A percentile compares a stretch with the other conserved stretches of the same genome.
Conservation (phyloP, 2,888 invertebrate species). For the Loripinus fragilis region DNA sequence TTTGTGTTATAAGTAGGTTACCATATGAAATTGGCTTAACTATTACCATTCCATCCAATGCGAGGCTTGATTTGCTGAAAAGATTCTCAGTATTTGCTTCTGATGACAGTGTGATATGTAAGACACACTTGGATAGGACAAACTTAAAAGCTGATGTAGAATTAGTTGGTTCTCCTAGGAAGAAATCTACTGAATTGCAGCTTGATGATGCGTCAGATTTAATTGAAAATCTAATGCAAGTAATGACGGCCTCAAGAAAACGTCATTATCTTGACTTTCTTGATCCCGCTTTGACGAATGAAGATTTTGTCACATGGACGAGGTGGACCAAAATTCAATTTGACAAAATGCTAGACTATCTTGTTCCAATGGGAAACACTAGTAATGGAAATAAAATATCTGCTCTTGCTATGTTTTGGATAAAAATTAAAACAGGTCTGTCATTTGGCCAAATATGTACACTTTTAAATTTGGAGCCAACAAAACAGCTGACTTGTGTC, state of each 20-base stretch:
- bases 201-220: neutral
- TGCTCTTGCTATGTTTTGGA: neutral
- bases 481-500: neutral
- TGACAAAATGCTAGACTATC: neutral
- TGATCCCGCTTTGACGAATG: neutral
- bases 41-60: neutral
- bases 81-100: neutral
- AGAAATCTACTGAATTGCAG: neutral
- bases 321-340: neutral
- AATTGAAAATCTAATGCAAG: neutral
- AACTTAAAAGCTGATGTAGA: neutral
- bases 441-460: neutral
- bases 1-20: neutral
- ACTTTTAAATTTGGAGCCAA: neutral
- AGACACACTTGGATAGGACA: neutral
- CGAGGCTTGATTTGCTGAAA: neutral
- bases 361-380: constrained; percentile 86
- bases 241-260: neutral
- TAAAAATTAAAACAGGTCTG: neutral
- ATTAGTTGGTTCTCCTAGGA: neutral
- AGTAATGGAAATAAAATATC: neutral
- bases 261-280: neutral
- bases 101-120: neutral
- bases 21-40: neutral
- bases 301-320: neutral